These are phyloP conservation scores for Habroteleia sp. DNA, from an alignment of 2,888 invertebrate species.

Conservation along the genomic window DNA sequence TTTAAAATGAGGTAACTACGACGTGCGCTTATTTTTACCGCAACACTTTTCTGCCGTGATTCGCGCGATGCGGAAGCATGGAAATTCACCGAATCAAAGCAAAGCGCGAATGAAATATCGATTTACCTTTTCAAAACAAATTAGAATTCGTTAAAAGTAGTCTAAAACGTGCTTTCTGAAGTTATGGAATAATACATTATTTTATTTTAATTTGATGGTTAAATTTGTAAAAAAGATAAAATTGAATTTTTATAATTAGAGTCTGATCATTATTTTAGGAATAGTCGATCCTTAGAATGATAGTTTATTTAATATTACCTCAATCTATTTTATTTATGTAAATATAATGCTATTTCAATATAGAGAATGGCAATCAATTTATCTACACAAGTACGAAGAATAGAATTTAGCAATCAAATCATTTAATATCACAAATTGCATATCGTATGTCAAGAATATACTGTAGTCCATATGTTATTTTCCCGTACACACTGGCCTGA, in stretches of 20 bases:
- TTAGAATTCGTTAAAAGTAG: neutral
- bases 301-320: too few species aligned
- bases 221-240: too few species aligned
- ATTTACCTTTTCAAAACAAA: slow-evolving; percentile 17
- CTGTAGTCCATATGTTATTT: slow-evolving; percentile 9
- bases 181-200: too few species aligned
- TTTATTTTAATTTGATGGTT: too few species aligned
- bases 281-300: too few species aligned
- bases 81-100: slow-evolving; percentile 33
- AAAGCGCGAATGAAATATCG: slow-evolving; percentile 36
- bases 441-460: slow-evolving; percentile 20
- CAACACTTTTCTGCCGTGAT: slow-evolving; percentile 50
- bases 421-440: slow-evolving; percentile 17
- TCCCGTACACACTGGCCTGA: slow-evolving; percentile 2
- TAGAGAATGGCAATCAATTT: too few species aligned
- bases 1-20: slow-evolving; percentile 45
- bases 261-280: too few species aligned
- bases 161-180: too few species aligned
- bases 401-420: neutral
- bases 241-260: too few species aligned
- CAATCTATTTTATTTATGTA: too few species aligned
- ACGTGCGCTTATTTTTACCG: slow-evolving; percentile 44
- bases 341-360: too few species aligned
- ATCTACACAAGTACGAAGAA: slow-evolving; percentile 12
- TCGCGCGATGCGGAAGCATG: slow-evolving; percentile 23